A percentile compares a stretch with the other conserved stretches of the same genome.
Conservation (phyloP, 2,113 vertebrate species). For the Silurus asotus region DNA sequence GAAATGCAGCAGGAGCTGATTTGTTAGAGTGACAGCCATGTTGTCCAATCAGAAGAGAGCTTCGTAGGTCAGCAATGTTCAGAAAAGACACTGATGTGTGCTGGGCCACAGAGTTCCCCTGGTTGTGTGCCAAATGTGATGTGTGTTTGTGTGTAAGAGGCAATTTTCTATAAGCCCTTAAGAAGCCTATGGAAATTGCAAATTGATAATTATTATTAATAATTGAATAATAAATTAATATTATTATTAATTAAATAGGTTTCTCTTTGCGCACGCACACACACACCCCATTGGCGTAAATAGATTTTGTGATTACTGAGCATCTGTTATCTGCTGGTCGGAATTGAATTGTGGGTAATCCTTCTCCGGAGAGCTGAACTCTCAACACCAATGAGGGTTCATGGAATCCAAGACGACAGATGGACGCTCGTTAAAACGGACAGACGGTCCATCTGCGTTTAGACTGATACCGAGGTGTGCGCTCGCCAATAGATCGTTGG, state of each 20-base stretch:
- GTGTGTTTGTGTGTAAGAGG: background rate
- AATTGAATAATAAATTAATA: slow-evolving; percentile 8
- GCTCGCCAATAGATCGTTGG: background rate
- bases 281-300: background rate
- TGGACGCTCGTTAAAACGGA: background rate
- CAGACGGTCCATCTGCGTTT: slow-evolving; percentile 1
- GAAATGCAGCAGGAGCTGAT: slow-evolving; percentile 78
- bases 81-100: slow-evolving; percentile 5
- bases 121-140: background rate
- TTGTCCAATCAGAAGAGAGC: slow-evolving; percentile 9
- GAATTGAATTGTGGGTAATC: background rate
- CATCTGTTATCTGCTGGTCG: slow-evolving; percentile 12
- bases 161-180: slow-evolving; percentile 15
- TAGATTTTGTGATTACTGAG: slow-evolving; percentile 7
- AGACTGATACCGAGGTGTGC: background rate
- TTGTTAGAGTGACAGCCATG: slow-evolving; percentile 60
- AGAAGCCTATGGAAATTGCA: slow-evolving; percentile 11
- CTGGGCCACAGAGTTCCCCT: background rate
- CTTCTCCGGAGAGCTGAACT: slow-evolving; percentile 5
- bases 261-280: background rate
- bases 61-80: background rate
- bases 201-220: slow-evolving; percentile 31
- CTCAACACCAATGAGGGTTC: background rate
- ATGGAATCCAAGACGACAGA: slow-evolving; percentile 4
- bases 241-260: slow-evolving; percentile 8